Base-by-base conservation (phyloP, 2,113 vertebrate species). In the Hemiscyllium ocellatum region DNA sequence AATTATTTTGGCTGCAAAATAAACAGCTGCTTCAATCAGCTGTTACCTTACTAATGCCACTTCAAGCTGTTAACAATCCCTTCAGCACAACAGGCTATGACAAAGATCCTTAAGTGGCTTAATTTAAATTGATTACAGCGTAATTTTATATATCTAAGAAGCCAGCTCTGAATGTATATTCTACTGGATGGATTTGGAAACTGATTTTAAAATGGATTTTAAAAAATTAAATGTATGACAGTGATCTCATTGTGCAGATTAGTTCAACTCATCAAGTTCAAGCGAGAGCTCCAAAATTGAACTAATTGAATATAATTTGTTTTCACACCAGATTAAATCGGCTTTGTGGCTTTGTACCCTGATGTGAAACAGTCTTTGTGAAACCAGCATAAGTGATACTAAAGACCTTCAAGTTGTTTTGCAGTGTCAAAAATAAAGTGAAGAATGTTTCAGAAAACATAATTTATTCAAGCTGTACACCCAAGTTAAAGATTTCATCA, bases 21-120 rank as follows among this genome's bases (percentile, higher is more conserved):
- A 52, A 89, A 52, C 86, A 89, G 47, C 86, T 89, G 86, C 86
- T 89, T 52, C 86, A 52, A 52, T 89, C 86, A 89, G 86, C 86
- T 89, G 86, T 89, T 89, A 89, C 29, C 86, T 26, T 29, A 22
- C 24, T 89, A 89, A 56, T 56, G 52, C 42, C 86, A 89, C 24
- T 26, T 56, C 50, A 89, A 89, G 24, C 86, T 56, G 52, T 89
- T 89, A 89, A 89, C 52, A 56, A 56, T 61, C 86, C 50, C 26
- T 89, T 50, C 86, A 56, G 86, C 50, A 61, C 20, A 56, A 47
- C 47, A 87, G 4, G 85, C 26, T 89, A 89, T 15, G 47, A 33
- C 24, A 33, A 52, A 12, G 26, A 61, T 89, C 50, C 56, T 89
- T 56, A 89, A 56, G 24, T 89, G 13, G 86, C 78, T 89, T 89